phyloP scores from a whole-genome alignment of 2,113 vertebrate genomes.

The Eonycteris spelaea region DNA sequence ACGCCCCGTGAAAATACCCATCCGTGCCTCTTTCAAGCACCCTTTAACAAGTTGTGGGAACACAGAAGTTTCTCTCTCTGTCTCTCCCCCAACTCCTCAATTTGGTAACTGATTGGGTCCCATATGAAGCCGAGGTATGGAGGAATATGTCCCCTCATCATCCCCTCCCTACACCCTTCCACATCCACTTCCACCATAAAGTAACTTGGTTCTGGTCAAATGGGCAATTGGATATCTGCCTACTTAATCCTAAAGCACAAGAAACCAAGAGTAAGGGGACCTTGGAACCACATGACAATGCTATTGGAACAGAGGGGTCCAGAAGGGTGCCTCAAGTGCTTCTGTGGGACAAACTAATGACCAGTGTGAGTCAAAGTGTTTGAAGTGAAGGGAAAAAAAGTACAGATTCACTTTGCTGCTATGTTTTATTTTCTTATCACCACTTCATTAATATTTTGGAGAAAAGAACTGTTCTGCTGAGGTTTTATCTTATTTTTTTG shows the following conservation, averaged over 20 bases:
- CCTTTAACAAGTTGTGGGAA: background rate
- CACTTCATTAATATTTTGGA: background rate
- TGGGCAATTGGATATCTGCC: background rate
- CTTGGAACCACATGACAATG: background rate
- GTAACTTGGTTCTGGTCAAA: background rate
- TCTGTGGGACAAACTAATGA: background rate
- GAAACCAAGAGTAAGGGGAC: background rate
- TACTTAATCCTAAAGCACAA: background rate
- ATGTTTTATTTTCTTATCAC: background rate
- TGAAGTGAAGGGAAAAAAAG: background rate
- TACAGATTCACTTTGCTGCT: background rate
- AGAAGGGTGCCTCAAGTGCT: background rate
- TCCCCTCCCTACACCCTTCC: background rate
- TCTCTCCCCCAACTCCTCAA: background rate
- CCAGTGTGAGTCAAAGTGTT: background rate
- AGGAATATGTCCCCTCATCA: background rate
- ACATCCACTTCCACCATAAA: background rate
- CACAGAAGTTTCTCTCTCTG: too few species aligned
- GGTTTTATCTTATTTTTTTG: background rate
- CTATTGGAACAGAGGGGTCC: background rate
- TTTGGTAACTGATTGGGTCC: background rate
- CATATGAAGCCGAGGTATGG: background rate
- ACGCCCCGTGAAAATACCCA: background rate
- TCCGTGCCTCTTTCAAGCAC: background rate
- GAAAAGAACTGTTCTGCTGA: background rate